phyloP scores from a whole-genome alignment of 2,113 vertebrate genomes.

The Hippopotamus amphibius region DNA sequence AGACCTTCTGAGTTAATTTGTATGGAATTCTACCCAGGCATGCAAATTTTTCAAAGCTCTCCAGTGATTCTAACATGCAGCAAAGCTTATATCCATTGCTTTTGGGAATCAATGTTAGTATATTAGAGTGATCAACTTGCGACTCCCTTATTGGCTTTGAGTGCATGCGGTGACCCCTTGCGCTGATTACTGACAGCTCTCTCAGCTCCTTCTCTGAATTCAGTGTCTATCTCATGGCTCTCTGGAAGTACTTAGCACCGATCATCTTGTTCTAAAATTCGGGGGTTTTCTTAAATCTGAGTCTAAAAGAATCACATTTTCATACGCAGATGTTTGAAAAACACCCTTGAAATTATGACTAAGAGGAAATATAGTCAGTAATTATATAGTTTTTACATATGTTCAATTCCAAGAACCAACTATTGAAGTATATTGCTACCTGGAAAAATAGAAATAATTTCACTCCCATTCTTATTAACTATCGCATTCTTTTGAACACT shows the following conservation, averaged over 20 bases:
- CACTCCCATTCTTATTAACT: slow-evolving; percentile 31
- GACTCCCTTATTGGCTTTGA: too few relatives aligned
- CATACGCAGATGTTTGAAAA: background rate
- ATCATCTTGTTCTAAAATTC: background rate
- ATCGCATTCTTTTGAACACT: background rate
- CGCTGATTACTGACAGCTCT: background rate
- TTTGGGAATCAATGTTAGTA: fast-evolving
- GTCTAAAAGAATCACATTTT: background rate
- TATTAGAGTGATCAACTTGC: too few relatives aligned
- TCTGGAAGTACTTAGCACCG: background rate
- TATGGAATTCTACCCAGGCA: background rate
- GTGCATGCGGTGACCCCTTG: fast-evolving
- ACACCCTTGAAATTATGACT: background rate
- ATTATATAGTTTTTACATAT: background rate
- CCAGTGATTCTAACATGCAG: background rate
- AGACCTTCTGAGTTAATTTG: background rate
- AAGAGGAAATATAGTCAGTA: background rate
- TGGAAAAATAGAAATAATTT: slow-evolving; percentile 23
- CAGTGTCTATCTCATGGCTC: background rate
- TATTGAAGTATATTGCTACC: background rate
- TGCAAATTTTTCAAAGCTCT: background rate
- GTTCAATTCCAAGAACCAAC: background rate
- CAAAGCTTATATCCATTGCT: background rate
- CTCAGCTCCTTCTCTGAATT: background rate
- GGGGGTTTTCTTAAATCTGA: background rate